Evolutionary conservation across 2,113 vertebrate genomes (phyloP).

Genomic region (Podarcis cretensis): DNA sequence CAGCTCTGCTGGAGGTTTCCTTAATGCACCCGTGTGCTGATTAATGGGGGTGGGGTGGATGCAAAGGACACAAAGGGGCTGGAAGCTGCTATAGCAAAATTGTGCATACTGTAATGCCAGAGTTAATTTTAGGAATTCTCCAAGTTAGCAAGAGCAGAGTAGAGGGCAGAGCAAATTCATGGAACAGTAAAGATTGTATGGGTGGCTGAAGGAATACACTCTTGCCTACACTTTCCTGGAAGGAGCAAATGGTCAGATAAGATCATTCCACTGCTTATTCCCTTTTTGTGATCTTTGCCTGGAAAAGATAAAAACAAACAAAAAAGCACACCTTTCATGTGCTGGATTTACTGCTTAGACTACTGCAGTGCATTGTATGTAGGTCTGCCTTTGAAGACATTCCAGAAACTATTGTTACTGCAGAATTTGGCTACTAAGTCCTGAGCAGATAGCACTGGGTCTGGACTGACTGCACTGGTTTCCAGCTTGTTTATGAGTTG

Average conservation of each 20-base stretch:
- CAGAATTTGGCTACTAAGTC: no score
- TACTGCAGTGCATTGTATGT: no score
- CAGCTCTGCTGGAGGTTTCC: no score
- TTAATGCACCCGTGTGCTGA: no score
- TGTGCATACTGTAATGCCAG: not conserved
- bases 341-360: not conserved
- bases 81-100: not conserved
- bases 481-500: no score
- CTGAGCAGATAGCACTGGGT: no score
- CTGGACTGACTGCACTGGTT: no score
- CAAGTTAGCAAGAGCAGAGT: not conserved
- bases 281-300: not conserved
- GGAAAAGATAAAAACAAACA: not conserved
- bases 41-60: not conserved
- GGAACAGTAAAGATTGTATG: not conserved
- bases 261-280: not conserved
- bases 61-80: no score
- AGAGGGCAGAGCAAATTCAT: not conserved
- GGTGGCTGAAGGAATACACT: not conserved
- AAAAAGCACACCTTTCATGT: not conserved
- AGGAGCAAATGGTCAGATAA: not conserved
- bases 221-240: not conserved
- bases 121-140: not conserved
- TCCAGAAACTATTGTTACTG: no score
- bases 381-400: no score